phyloP scores from a whole-genome alignment of 2,888 invertebrate species.

The Platynereis dumerilii region DNA sequence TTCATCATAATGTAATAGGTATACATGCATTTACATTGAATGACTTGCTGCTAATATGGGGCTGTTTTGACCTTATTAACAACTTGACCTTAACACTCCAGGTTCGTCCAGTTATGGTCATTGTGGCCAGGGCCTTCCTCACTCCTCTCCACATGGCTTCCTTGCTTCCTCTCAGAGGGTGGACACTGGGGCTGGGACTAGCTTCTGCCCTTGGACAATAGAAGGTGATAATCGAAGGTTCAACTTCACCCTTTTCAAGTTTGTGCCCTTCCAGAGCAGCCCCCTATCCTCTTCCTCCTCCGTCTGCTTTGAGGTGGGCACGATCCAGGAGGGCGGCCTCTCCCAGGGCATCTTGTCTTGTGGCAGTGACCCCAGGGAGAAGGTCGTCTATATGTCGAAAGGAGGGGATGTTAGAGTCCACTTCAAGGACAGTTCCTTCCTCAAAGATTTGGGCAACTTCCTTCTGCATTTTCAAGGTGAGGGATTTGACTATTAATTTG shows the following conservation, averaged over 20 bases:
- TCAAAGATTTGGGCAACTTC: conserved; percentile 18
- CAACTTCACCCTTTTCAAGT: conserved; percentile 17
- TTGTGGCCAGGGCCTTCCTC: too few species aligned
- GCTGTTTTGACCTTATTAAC: too few species aligned
- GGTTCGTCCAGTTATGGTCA: too few species aligned
- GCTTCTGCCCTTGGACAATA: conserved; percentile 12
- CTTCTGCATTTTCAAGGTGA: conserved; percentile 27
- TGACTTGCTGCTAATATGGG: too few species aligned
- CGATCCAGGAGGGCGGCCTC: conserved; percentile 8
- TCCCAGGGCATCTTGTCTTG: conserved; percentile 12
- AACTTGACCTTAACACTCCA: too few species aligned
- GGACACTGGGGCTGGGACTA: conserved; percentile 1
- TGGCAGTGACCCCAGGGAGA: conserved; percentile 9
- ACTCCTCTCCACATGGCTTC: not conserved
- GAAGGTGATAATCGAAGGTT: conserved; percentile 5
- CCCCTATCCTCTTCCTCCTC: conserved; percentile 9
- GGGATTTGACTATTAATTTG: not conserved
- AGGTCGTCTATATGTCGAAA: conserved; percentile 19
- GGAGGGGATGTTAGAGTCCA: conserved; percentile 17
- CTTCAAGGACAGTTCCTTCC: conserved; percentile 17
- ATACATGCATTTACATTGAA: too few species aligned
- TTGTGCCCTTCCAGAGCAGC: not conserved
- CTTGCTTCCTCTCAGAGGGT: conserved; percentile 2
- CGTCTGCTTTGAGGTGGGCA: conserved; percentile 15
- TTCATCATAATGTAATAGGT: too few species aligned